Percentiles rank a stretch among this genome's conserved stretches.
Evolutionary conservation across 2,797 vertebrate species (phyloP).

Genomic region (Rhynchotus rufescens): DNA sequence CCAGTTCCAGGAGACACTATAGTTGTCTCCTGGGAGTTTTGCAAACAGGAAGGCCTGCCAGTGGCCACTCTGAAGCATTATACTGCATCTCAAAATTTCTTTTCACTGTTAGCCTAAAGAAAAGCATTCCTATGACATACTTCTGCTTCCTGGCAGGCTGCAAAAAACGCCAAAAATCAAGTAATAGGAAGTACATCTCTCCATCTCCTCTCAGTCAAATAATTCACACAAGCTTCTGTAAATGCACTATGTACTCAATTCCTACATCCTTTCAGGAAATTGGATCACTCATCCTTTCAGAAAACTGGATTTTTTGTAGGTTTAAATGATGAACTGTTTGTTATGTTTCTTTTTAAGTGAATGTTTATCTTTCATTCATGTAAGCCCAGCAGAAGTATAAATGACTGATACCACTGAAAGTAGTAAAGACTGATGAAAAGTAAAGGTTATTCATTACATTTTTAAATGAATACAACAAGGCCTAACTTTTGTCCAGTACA

Average conservation of each 20-base stretch:
- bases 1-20: neutral
- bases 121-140: no score
- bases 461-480: neutral
- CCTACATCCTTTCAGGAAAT: no score
- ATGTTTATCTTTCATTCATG: neutral
- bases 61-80: neutral
- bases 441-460: neutral
- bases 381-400: no score
- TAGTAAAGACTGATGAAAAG: no score
- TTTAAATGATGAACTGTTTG: no score
- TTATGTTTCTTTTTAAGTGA: neutral
- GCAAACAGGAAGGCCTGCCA: neutral
- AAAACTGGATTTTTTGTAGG: no score
- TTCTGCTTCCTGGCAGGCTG: neutral
- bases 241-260: no score
- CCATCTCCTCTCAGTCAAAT: no score
- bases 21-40: neutral
- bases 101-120: neutral
- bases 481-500: neutral
- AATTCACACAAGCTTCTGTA: no score
- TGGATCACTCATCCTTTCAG: no score
- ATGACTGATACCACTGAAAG: no score
- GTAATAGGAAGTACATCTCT: no score
- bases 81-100: neutral
- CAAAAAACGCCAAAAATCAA: neutral